These are phyloP conservation scores for Ciona savignyi DNA, from an alignment of 23 tunicate genomes.

Conservation along the genomic window DNA sequence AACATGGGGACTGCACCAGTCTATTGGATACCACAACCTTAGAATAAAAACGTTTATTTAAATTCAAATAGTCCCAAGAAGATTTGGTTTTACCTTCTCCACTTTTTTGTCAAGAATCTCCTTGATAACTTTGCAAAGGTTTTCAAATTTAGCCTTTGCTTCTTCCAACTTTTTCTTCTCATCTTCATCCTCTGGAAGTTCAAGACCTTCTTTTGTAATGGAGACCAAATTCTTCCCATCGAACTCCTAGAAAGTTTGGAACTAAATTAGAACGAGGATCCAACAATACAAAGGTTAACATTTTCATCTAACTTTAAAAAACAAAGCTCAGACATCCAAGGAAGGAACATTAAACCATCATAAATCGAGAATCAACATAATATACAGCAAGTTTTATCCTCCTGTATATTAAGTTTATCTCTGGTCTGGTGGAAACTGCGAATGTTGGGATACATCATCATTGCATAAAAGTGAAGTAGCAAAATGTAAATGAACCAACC, in stretches of 20 bases:
- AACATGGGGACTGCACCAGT: conserved; percentile 91
- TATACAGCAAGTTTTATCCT: conserved; percentile 3
- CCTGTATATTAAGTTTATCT: conserved; percentile 4
- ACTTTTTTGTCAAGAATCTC: conserved; percentile 96
- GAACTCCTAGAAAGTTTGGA: conserved; percentile 44
- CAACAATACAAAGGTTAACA: too few relatives aligned
- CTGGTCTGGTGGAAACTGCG: conserved; percentile 90
- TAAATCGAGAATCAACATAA: conserved; percentile 11
- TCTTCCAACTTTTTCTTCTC: conserved; percentile 96
- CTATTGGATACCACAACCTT: conserved; percentile 98
- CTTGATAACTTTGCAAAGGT: conserved; percentile 90
- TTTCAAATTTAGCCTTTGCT: conserved; percentile 92
- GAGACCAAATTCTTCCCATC: conserved; percentile 94
- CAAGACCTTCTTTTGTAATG: conserved; percentile 93
- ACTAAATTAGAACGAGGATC: too few relatives aligned
- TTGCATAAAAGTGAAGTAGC: conserved; percentile 4
- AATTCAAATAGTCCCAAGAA: not conserved
- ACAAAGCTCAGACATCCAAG: conserved; percentile 71
- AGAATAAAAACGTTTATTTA: not conserved
- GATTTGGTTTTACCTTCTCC: conserved; percentile 51
- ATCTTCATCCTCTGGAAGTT: conserved; percentile 97
- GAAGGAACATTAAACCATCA: conserved; percentile 69
- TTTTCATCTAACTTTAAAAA: too few relatives aligned
- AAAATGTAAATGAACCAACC: conserved; percentile 19
- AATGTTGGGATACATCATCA: conserved; percentile 77